A percentile compares a stretch with the other conserved stretches of the same genome.
phyloP scores from a whole-genome alignment of 2,888 invertebrate species.

The Ophraella communa region DNA sequence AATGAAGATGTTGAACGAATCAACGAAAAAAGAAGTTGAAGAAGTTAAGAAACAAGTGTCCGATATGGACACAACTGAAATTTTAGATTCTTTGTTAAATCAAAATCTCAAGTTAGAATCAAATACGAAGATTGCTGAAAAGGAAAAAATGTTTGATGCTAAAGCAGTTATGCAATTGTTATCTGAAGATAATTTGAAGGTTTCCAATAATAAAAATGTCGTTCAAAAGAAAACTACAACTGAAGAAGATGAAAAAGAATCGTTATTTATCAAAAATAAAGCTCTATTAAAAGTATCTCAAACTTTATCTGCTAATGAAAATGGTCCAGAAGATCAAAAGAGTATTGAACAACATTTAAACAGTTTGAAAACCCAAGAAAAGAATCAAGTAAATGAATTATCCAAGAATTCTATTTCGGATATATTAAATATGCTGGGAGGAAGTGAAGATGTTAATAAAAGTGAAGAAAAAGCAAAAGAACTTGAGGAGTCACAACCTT shows the following conservation, averaged over 20 bases:
- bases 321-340: constrained; percentile 32
- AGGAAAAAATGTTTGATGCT: constrained; percentile 8
- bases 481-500: not conserved
- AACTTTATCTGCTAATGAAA: constrained; percentile 32
- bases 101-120: constrained; percentile 24
- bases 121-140: not conserved
- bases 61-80: constrained; percentile 22
- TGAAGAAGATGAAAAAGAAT: constrained; percentile 23
- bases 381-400: constrained; percentile 16
- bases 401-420: constrained; percentile 12
- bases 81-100: constrained; percentile 27
- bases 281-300: constrained; percentile 50
- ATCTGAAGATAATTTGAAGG: not conserved
- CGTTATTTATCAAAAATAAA: constrained; percentile 48
- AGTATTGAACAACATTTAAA: constrained; percentile 41
- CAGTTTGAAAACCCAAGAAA: constrained; percentile 34
- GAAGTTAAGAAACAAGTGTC: constrained; percentile 17
- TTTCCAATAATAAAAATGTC: not conserved
- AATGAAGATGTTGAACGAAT: constrained; percentile 17
- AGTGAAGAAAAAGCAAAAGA: not conserved
- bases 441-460: constrained; percentile 9
- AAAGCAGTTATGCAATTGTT: constrained; percentile 17
- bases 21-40: constrained; percentile 16
- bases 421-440: constrained; percentile 8
- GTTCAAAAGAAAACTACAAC: constrained; percentile 50